A percentile compares a stretch with the other conserved stretches of the same genome.
Conservation (phyloP, 1,140 invertebrate species). For the Panulirus ornatus region DNA sequence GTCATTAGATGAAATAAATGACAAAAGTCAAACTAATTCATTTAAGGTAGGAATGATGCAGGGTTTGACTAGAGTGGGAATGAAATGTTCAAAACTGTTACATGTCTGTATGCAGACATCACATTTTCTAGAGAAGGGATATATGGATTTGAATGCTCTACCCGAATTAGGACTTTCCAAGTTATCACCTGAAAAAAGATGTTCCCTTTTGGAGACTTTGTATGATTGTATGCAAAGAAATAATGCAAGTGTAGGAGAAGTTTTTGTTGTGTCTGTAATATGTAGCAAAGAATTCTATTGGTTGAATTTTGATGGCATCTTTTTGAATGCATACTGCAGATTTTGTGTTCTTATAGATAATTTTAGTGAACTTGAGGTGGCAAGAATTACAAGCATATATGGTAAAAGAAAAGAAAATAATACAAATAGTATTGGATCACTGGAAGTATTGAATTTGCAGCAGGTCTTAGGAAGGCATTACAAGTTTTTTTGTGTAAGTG, state of each 20-base stretch:
- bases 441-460: neutral
- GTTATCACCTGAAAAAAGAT: slow-evolving; percentile 1
- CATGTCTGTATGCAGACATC: neutral
- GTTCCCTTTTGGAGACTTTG: neutral
- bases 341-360: neutral
- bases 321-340: neutral
- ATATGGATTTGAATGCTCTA: neutral
- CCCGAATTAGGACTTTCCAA: neutral
- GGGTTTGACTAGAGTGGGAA: neutral
- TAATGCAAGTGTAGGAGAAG: neutral
- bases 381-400: neutral
- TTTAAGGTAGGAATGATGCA: neutral
- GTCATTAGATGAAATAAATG: neutral
- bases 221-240: neutral
- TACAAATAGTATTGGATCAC: neutral
- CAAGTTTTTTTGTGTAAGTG: neutral
- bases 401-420: neutral
- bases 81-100: neutral
- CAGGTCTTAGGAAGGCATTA: neutral
- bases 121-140: neutral
- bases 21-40: neutral
- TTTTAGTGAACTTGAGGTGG: neutral
- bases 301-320: neutral
- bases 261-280: neutral
- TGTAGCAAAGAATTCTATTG: neutral